These are phyloP conservation scores for Diadumene lineata DNA, from an alignment of 92 coral and sea anemone genomes.

Conservation along the genomic window DNA sequence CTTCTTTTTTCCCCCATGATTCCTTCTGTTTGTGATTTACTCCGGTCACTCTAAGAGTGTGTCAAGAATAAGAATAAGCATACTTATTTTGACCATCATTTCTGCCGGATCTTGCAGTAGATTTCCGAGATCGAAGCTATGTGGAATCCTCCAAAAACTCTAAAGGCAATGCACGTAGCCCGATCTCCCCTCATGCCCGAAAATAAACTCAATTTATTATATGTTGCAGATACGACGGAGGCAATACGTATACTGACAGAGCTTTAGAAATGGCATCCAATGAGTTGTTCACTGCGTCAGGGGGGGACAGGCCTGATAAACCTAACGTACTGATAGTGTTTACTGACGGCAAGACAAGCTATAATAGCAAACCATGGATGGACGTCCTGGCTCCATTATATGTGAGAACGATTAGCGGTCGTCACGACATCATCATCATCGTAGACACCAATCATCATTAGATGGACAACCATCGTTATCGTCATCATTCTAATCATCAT, in stretches of 20 bases:
- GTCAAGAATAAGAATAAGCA: too few species aligned
- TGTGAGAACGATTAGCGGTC: conserved; percentile 23
- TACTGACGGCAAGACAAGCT: conserved; percentile 77
- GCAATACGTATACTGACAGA: conserved; percentile 75
- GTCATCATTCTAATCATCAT: neutral
- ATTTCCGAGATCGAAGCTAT: too few species aligned
- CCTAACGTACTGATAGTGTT: conserved; percentile 63
- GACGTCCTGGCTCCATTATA: conserved; percentile 59
- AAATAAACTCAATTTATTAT: too few species aligned
- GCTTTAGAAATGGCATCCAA: conserved; percentile 65
- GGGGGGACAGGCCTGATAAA: conserved; percentile 74
- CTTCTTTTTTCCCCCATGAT: too few species aligned
- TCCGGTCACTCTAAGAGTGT: too few species aligned
- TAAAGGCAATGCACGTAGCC: too few species aligned
- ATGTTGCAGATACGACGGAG: conserved; percentile 47
- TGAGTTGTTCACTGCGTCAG: conserved; percentile 52
- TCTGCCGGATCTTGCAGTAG: too few species aligned
- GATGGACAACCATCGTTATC: neutral
- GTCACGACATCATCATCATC: neutral
- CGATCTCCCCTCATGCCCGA: too few species aligned
- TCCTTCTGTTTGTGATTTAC: too few species aligned
- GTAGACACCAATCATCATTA: too few species aligned
- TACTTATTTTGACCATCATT: too few species aligned
- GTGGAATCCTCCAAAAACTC: too few species aligned
- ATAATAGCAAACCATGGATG: conserved; percentile 58